These are phyloP conservation scores for Drosophila leontia DNA, from an alignment of 1,140 invertebrate genomes.

Conservation along the genomic window DNA sequence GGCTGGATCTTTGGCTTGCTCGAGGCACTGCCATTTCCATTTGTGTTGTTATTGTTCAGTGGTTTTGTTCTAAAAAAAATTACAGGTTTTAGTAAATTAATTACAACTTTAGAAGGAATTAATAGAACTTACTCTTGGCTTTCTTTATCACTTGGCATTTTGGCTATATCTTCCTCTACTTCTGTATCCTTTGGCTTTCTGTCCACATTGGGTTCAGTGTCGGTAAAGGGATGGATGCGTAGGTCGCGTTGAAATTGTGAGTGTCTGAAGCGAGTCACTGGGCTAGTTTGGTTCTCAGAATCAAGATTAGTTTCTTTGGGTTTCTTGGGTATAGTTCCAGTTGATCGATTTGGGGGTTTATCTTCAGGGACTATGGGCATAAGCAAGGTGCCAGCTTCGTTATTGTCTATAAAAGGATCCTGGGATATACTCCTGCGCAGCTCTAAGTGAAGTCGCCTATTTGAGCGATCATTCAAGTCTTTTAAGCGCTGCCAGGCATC, in stretches of 20 bases:
- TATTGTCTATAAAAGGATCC: conserved; percentile 7
- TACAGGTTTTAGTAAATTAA: neutral
- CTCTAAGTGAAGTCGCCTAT: conserved; percentile 16
- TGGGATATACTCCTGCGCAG: conserved; percentile 14
- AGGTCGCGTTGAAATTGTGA: conserved; percentile 57
- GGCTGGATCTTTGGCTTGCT: conserved; percentile 74
- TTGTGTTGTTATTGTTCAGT: conserved; percentile 64
- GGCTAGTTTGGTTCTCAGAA: neutral
- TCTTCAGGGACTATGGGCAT: conserved; percentile 18
- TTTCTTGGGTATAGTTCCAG: conserved; percentile 36
- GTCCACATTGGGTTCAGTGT: conserved; percentile 68
- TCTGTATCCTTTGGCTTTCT: conserved; percentile 23
- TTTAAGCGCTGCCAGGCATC: conserved; percentile 55
- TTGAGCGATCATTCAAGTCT: conserved; percentile 49
- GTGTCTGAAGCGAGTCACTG: conserved; percentile 11
- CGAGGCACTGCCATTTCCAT: conserved; percentile 42
- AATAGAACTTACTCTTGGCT: conserved; percentile 59
- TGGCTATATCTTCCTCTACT: conserved; percentile 45
- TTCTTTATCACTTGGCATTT: conserved; percentile 55
- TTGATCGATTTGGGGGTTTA: conserved; percentile 4
- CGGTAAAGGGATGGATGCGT: conserved; percentile 54
- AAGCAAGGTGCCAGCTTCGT: conserved; percentile 50
- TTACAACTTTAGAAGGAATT: too few species aligned
- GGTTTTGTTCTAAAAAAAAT: conserved; percentile 62
- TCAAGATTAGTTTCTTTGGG: neutral